Evolutionary conservation across 2,797 vertebrate species (phyloP).

Genomic region (Tokudaia muenninki): DNA sequence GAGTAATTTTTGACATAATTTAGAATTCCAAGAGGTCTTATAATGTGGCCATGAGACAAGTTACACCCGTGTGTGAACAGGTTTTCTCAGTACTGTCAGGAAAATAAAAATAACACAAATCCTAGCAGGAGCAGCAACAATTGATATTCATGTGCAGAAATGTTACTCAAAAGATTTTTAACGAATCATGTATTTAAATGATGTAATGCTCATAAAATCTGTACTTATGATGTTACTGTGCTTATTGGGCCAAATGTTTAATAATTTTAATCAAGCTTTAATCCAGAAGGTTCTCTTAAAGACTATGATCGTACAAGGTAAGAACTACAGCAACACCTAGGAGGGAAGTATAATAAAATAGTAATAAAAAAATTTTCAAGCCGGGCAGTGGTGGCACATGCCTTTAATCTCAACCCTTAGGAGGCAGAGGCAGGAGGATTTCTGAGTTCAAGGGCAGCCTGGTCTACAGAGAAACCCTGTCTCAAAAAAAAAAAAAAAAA

Average conservation of each 20-base stretch:
- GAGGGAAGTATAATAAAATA: neutral
- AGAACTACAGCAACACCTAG: neutral
- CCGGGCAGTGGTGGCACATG: too few relatives aligned
- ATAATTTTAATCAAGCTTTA: neutral
- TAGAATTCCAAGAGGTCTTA: neutral
- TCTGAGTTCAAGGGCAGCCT: too few relatives aligned
- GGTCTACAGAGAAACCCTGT: too few relatives aligned
- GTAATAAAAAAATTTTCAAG: neutral
- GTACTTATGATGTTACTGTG: neutral
- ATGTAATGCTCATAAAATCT: neutral
- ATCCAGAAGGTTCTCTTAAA: neutral
- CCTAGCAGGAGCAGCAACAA: neutral
- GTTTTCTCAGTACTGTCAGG: neutral
- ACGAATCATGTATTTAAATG: neutral
- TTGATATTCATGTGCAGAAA: neutral
- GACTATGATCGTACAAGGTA: neutral
- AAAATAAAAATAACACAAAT: neutral
- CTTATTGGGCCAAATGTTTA: neutral
- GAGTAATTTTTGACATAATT: neutral
- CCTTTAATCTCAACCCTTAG: too few relatives aligned
- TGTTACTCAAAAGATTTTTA: too few relatives aligned
- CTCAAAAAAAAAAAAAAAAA: too few relatives aligned
- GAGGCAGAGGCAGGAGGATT: too few relatives aligned
- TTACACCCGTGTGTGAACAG: neutral
- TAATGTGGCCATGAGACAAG: neutral